Evolutionary conservation across 2,113 vertebrate species (phyloP).

Genomic region (Platanista minor): DNA sequence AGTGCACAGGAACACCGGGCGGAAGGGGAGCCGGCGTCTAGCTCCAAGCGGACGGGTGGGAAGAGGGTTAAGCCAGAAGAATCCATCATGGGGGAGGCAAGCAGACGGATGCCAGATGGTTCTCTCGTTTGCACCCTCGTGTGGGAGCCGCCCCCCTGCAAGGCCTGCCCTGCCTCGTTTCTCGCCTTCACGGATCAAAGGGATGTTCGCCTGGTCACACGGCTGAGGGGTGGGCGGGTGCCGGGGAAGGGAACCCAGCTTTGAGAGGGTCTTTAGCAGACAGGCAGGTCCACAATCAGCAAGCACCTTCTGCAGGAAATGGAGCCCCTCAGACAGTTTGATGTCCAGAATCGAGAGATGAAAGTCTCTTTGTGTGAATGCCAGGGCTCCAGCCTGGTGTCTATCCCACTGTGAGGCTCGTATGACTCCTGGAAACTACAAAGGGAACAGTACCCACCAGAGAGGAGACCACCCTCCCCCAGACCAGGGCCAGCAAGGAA

Average conservation of each 20-base stretch:
- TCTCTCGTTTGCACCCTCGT: fast-evolving
- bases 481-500: not conserved
- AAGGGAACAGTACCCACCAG: fast-evolving
- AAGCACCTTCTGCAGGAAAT: not conserved
- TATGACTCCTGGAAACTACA: not conserved
- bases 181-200: not conserved
- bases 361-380: not conserved
- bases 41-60: fast-evolving
- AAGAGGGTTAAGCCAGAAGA: not conserved
- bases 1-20: fast-evolving
- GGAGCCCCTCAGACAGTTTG: not conserved
- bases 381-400: fast-evolving
- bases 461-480: no score
- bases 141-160: not conserved
- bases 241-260: not conserved
- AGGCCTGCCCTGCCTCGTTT: no score
- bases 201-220: not conserved
- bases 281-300: fast-evolving
- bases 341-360: not conserved
- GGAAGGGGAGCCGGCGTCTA: fast-evolving
- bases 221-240: fast-evolving
- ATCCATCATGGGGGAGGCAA: not conserved
- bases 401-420: fast-evolving
- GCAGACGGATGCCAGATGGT: not conserved
- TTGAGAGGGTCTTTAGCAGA: not conserved